phyloP scores from a whole-genome alignment of 2,888 invertebrate genomes.

The Drosophila fulvimacula region DNA sequence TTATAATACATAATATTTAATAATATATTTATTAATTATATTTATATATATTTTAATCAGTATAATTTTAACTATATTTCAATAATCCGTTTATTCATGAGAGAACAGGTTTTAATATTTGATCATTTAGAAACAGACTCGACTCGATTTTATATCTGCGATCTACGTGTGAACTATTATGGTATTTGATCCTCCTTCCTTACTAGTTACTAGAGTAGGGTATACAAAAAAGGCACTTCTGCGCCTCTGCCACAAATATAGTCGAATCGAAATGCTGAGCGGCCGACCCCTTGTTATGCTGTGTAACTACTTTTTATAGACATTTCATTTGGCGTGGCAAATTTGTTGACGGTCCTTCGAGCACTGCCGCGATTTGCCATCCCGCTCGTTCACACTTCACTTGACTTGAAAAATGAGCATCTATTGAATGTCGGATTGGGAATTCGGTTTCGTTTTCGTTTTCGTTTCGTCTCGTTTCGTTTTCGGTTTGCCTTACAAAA shows the following conservation, averaged over 20 bases:
- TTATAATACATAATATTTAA: no score
- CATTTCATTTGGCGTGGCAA: conserved; percentile 72
- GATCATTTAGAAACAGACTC: no score
- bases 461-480: conserved; percentile 7
- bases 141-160: no score
- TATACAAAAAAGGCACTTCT: neutral
- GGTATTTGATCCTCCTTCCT: no score
- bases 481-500: conserved; percentile 47
- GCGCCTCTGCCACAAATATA: neutral
- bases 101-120: no score
- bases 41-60: no score
- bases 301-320: conserved; percentile 60
- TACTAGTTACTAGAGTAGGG: no score
- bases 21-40: no score
- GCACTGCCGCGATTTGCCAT: conserved; percentile 33
- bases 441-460: conserved; percentile 27
- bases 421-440: conserved; percentile 69
- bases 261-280: neutral
- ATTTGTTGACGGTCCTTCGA: conserved; percentile 65
- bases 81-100: no score
- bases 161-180: no score
- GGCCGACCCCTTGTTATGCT: conserved; percentile 43
- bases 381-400: conserved; percentile 74
- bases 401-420: conserved; percentile 78
- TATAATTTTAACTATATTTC: no score